A percentile compares a stretch with the other conserved stretches of the same genome.
Conservation (phyloP, 92 coral and sea anemone species). For the Desmophyllum pertusum region DNA sequence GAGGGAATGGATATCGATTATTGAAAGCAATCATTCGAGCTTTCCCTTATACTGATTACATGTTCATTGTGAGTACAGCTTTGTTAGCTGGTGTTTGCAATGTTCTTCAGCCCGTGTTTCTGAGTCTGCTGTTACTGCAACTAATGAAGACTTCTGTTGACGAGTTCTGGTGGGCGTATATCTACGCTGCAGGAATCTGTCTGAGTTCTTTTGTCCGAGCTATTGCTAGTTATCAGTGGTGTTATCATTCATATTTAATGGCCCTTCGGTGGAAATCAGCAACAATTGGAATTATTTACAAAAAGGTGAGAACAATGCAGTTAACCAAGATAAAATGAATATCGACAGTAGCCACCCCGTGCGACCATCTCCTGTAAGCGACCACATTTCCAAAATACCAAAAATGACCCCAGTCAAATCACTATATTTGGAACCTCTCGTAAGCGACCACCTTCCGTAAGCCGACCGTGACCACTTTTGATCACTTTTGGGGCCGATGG, state of each 20-base stretch:
- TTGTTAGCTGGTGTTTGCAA: slow-evolving; percentile 46
- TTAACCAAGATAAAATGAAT: background rate
- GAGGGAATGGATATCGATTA: no score
- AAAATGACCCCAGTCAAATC: no score
- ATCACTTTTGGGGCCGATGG: background rate
- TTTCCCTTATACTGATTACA: slow-evolving; percentile 26
- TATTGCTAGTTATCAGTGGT: slow-evolving; percentile 46
- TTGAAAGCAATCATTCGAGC: no score
- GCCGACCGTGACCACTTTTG: no score
- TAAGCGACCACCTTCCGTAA: no score
- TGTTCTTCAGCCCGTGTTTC: no score
- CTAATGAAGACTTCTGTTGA: slow-evolving; percentile 5
- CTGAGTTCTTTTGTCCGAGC: slow-evolving; percentile 40
- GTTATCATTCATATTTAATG: slow-evolving; percentile 21
- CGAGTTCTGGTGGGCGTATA: slow-evolving; percentile 42
- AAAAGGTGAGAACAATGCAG: slow-evolving; percentile 42
- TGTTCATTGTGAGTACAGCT: slow-evolving; percentile 26
- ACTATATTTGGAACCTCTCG: no score
- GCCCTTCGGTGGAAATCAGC: slow-evolving; percentile 72
- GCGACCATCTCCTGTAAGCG: no score
- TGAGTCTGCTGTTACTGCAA: slow-evolving; percentile 52
- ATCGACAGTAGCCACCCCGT: background rate
- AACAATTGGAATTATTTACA: slow-evolving; percentile 50
- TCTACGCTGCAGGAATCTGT: slow-evolving; percentile 71
- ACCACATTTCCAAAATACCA: no score